These are phyloP conservation scores for Helobdella robusta DNA, from an alignment of 2,888 invertebrate species.

Conservation along the genomic window DNA sequence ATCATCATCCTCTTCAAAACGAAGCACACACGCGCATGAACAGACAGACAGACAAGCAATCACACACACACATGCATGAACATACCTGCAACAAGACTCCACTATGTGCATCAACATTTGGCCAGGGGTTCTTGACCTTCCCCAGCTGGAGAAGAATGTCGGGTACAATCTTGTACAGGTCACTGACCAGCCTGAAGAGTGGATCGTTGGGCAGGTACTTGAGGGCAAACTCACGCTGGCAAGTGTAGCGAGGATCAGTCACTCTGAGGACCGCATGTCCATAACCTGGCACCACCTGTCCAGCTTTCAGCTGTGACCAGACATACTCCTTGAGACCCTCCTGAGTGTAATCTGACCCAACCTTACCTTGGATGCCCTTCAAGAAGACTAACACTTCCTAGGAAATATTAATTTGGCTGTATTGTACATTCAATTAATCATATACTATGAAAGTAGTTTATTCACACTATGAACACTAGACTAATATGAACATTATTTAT, in stretches of 20 bases:
- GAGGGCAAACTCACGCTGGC: conserved; percentile 85
- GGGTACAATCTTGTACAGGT: conserved; percentile 82
- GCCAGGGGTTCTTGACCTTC: conserved; percentile 96
- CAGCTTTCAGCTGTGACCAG: conserved; percentile 88
- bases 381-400: conserved; percentile 80
- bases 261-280: conserved; percentile 91
- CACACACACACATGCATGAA: not conserved
- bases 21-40: too few species aligned
- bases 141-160: conserved; percentile 74
- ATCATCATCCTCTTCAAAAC: too few species aligned
- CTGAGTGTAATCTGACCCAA: conserved; percentile 63
- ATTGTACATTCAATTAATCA: too few species aligned
- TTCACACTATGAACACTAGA: too few species aligned
- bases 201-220: conserved; percentile 86
- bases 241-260: conserved; percentile 83
- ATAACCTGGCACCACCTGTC: conserved; percentile 90
- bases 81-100: conserved; percentile 77
- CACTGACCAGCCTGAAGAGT: conserved; percentile 79
- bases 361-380: conserved; percentile 71
- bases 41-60: not conserved
- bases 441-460: too few species aligned
- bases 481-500: too few species aligned
- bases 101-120: conserved; percentile 93
- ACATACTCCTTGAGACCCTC: conserved; percentile 89
- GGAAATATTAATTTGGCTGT: too few species aligned